Conservation (phyloP, 2,888 invertebrate genomes). For the Eurytoma adleriae region DNA sequence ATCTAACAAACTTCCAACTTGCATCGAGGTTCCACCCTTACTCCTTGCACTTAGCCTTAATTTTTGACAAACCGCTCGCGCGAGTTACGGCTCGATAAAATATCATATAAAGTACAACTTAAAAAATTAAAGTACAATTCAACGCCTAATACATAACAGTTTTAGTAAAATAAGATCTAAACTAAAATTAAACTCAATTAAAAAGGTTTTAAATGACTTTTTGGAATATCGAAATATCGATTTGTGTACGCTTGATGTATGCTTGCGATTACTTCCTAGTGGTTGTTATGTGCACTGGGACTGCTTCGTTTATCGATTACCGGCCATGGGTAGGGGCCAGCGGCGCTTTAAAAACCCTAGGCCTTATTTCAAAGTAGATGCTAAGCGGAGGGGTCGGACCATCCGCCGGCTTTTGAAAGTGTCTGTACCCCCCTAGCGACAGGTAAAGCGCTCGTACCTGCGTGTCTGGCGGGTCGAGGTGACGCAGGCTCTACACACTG, state of each 20-base stretch:
- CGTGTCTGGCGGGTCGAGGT: conserved; percentile 63
- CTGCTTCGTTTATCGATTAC: conserved; percentile 26
- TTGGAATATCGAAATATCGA: too few relatives aligned
- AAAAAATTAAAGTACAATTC: too few relatives aligned
- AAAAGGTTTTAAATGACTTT: too few relatives aligned
- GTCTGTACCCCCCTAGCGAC: conserved; percentile 65
- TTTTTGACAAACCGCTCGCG: conserved; percentile 30
- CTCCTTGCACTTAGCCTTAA: conserved; percentile 16
- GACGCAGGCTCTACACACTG: conserved; percentile 42
- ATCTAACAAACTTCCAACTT: conserved; percentile 70
- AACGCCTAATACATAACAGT: too few relatives aligned
- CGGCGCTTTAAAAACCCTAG: conserved; percentile 42
- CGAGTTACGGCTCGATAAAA: neutral
- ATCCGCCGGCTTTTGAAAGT: conserved; percentile 47
- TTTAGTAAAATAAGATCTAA: too few relatives aligned
- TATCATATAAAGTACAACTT: too few relatives aligned
- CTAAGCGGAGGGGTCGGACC: neutral
- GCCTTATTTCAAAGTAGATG: neutral
- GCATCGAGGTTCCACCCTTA: conserved; percentile 31
- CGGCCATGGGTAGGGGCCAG: neutral
- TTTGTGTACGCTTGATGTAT: too few relatives aligned
- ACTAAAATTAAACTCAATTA: too few relatives aligned
- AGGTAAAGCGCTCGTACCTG: conserved; percentile 66
- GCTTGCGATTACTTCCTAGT: too few relatives aligned
- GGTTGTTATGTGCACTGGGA: too few relatives aligned